Conservation (phyloP, 2,113 vertebrate genomes). For the Cinclus mexicanus region DNA sequence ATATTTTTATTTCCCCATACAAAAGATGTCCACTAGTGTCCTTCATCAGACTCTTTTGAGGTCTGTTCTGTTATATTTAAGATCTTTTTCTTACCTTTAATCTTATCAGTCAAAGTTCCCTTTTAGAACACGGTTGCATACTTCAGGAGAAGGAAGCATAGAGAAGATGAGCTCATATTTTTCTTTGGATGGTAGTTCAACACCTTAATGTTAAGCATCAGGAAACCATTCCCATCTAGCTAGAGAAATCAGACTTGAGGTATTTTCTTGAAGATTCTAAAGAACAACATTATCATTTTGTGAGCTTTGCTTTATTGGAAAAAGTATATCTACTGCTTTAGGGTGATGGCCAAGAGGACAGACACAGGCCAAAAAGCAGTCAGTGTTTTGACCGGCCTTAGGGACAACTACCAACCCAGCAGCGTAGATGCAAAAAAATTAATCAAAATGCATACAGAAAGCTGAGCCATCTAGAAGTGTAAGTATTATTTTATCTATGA, state of each 20-base stretch:
- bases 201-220: not conserved
- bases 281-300: not conserved
- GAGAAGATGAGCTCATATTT: not conserved
- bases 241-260: not conserved
- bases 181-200: not conserved
- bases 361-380: not conserved
- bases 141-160: not conserved
- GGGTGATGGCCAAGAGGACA: not conserved
- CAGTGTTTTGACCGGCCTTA: not conserved
- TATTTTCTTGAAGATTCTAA: not conserved
- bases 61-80: not conserved
- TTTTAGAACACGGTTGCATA: not conserved
- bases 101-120: not conserved
- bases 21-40: not conserved
- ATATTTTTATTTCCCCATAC: not conserved
- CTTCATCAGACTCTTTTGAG: not conserved
- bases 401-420: not conserved
- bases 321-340: not conserved
- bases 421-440: not conserved
- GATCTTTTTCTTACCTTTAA: not conserved
- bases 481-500: not conserved
- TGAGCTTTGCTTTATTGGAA: not conserved
- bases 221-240: not conserved
- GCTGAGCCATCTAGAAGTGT: not conserved
- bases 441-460: not conserved